Evolutionary conservation across 2,113 vertebrate species (phyloP).

Genomic region (Petroica traversi): DNA sequence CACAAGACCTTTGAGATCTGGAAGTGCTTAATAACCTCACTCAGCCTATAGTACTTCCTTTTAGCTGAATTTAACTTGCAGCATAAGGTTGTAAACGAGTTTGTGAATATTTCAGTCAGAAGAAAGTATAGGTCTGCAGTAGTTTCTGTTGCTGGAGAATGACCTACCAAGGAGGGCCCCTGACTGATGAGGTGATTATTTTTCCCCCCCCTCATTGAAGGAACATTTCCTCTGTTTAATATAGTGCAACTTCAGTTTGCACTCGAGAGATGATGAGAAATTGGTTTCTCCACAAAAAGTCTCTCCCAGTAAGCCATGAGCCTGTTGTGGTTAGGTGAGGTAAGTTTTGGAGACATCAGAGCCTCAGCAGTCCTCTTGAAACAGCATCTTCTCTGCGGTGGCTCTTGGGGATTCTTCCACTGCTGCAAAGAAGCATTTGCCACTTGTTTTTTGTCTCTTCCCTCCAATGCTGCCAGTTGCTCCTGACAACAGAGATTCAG

Average conservation of each 20-base stretch:
- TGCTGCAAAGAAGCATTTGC: not conserved
- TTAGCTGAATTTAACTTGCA: not conserved
- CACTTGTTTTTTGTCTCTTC: not conserved
- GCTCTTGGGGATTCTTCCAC: not conserved
- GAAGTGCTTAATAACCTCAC: not conserved
- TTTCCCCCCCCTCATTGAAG: accelerated
- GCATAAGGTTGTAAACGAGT: not conserved
- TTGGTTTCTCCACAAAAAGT: not conserved
- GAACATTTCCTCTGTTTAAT: not conserved
- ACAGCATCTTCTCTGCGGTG: not conserved
- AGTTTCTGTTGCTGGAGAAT: not conserved
- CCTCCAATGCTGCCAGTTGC: not conserved
- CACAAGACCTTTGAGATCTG: not conserved
- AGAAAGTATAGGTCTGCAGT: not conserved
- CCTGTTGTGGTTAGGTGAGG: not conserved
- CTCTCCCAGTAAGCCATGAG: not conserved
- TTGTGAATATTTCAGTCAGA: not conserved
- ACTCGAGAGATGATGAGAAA: not conserved
- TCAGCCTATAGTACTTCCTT: not conserved
- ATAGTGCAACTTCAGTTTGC: not conserved
- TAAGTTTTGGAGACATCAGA: not conserved
- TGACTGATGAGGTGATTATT: not conserved
- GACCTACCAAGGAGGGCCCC: not conserved
- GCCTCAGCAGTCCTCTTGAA: not conserved
- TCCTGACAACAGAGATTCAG: not conserved